phyloP scores from a whole-genome alignment of 2,113 vertebrate genomes.

The Mirza zaza region DNA sequence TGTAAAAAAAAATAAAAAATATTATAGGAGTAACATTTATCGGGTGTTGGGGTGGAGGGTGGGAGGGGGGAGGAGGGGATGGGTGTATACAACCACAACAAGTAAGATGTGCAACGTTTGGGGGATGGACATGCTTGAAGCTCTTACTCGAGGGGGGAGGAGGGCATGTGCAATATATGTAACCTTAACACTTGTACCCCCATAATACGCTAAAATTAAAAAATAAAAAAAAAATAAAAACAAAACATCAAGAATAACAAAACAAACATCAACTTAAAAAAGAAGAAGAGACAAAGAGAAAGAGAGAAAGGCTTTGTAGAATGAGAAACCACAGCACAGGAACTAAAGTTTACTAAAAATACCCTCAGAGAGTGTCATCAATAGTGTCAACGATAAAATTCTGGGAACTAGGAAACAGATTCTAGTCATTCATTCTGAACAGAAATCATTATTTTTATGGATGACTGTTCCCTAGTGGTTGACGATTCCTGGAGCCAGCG shows the following conservation, averaged over 20 bases:
- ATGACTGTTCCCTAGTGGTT: background rate
- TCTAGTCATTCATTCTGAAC: constrained; percentile 21
- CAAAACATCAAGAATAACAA: background rate
- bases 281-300: background rate
- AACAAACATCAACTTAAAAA: background rate
- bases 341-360: background rate
- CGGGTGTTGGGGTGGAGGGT: no score
- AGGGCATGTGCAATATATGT: no score
- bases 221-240: background rate
- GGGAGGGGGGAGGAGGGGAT: no score
- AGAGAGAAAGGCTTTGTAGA: background rate
- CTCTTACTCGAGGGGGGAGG: no score
- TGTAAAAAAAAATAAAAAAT: background rate
- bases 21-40: no score
- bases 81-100: no score
- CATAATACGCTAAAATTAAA: no score
- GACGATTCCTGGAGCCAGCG: background rate
- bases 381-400: background rate
- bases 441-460: constrained; percentile 59
- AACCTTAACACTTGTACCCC: no score
- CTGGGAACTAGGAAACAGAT: background rate
- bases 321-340: background rate
- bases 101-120: no score
- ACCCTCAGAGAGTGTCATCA: background rate
- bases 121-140: no score